Evolutionary conservation across 1,140 invertebrate species (phyloP).

Genomic region (Drosophila tropicalis): DNA sequence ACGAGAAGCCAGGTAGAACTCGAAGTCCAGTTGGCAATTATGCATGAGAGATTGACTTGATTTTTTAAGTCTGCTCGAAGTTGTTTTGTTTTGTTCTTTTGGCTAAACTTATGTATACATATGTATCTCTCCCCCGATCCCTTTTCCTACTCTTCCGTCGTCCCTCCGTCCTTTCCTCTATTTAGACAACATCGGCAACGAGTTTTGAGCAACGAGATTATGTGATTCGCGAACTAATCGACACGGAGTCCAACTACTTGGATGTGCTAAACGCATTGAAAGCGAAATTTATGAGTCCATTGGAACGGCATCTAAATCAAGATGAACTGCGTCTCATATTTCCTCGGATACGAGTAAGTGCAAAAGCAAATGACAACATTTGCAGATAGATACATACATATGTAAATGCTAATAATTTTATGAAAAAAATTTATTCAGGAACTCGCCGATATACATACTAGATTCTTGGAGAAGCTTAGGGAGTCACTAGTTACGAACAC

Average conservation of each 20-base stretch:
- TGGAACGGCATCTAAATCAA: conserved; percentile 88
- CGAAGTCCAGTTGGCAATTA: conserved; percentile 13
- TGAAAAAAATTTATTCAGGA: conserved; percentile 85
- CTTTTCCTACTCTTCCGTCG: not conserved
- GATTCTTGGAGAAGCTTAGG: conserved; percentile 91
- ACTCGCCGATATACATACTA: conserved; percentile 93
- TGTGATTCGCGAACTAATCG: conserved; percentile 96
- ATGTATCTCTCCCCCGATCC: conserved; percentile 18
- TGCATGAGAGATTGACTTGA: conserved; percentile 44
- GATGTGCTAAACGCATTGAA: conserved; percentile 95
- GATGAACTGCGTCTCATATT: conserved; percentile 93
- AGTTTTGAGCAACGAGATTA: conserved; percentile 96
- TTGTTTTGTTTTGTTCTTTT: conserved; percentile 16
- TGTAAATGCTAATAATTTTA: not conserved
- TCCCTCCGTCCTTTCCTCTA: conserved; percentile 7
- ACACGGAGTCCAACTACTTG: conserved; percentile 98
- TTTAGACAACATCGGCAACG: conserved; percentile 85
- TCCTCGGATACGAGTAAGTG: conserved; percentile 92
- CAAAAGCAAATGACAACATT: not conserved
- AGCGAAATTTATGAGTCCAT: conserved; percentile 90
- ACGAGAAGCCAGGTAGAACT: conserved; percentile 82
- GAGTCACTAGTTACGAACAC: conserved; percentile 86
- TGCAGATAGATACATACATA: no score
- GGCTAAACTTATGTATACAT: conserved; percentile 17
- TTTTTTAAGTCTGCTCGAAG: conserved; percentile 19